Base-by-base conservation (phyloP, 2,113 vertebrate genomes). In the Nannobrachium achirus region DNA sequence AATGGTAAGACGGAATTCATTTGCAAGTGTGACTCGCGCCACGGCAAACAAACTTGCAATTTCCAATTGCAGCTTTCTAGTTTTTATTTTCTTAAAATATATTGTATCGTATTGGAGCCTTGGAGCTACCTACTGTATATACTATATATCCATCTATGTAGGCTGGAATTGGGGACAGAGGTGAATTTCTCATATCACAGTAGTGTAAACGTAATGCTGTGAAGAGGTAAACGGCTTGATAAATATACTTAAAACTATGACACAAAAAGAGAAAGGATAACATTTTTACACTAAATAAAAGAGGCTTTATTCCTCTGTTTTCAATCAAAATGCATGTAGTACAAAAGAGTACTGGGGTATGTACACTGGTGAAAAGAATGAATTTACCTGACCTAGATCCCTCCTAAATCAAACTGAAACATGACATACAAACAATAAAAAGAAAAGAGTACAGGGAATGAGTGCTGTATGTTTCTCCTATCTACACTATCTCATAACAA, bases 291-390 rank as follows among this genome's bases (percentile, higher is more conserved):
- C 20, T 58, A 56, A 56, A 68, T 14, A 57, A 78, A 67, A 6
- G 53, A 82, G 78, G 69, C 53, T 90, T 89, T 88, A 91, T 88
- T 90, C 55, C 78, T 78, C 63, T 40, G 7, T 63, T 13, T 38
- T 80, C 59, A 46, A 51, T 40, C 39, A 14, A 64, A 76, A 61
- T 15, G 66, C 63, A 56, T 51, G 50, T 41, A 61, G 60, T 89
- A 90, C 66, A 88, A 90, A 91, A 80, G 46, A 74, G 67, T 15
- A 71, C 57, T 59, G 49, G 0, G 40, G 44, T 10, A 66, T 75
- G 60, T 85, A 76, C 78, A 86, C 0, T 33, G 45, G 46, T 79
- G 85, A 57, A 81, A 69, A 59, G 63, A 58, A 58, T 73, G 63
- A 9, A 15, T 56, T 71, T 46, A 3, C 14, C 16, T 38, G 3